phyloP scores from a whole-genome alignment of 1,140 invertebrate species.

The honey bee (Apis mellifera) region DNA sequence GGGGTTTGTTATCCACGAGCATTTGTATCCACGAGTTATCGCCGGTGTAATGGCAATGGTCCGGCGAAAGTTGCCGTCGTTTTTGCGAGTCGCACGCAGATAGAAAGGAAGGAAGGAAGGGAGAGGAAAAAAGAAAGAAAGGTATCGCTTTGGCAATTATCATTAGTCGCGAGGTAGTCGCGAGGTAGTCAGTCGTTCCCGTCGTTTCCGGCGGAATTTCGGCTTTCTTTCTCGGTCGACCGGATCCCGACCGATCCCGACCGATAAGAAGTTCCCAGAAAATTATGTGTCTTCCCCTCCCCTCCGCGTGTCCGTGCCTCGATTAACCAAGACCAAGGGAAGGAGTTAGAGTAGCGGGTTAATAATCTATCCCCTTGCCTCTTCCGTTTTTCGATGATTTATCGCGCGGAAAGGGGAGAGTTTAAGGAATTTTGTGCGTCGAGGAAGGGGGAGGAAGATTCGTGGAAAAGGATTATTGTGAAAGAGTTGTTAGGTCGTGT shows the following conservation, averaged over 20 bases:
- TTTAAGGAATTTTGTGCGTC: slow-evolving; percentile 37
- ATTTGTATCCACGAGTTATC: slow-evolving; percentile 63
- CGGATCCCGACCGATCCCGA: slow-evolving; percentile 46
- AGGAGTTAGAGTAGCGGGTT: background rate
- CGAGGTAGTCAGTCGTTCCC: background rate
- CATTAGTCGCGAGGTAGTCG: slow-evolving; percentile 72
- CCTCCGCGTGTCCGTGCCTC: background rate
- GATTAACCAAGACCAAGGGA: slow-evolving; percentile 35
- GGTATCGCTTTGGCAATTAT: slow-evolving; percentile 74
- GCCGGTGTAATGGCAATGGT: slow-evolving; percentile 60
- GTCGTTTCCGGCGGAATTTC: slow-evolving; percentile 56
- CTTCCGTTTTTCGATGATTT: slow-evolving; percentile 24
- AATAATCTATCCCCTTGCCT: slow-evolving; percentile 19
- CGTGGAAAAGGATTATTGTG: no score
- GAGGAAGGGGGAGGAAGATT: no score
- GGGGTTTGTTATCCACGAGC: slow-evolving; percentile 43
- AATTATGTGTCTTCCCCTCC: slow-evolving; percentile 25
- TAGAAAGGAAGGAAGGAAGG: slow-evolving; percentile 24
- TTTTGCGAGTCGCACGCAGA: no score
- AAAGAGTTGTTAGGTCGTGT: no score
- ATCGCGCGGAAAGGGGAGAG: slow-evolving; percentile 1
- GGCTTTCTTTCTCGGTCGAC: slow-evolving; percentile 38
- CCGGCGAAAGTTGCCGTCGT: slow-evolving; percentile 49
- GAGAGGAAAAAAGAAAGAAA: slow-evolving; percentile 19
- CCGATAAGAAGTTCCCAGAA: slow-evolving; percentile 45